Base-by-base conservation (phyloP, 2,113 vertebrate genomes). In the Tachysurus vachellii region DNA sequence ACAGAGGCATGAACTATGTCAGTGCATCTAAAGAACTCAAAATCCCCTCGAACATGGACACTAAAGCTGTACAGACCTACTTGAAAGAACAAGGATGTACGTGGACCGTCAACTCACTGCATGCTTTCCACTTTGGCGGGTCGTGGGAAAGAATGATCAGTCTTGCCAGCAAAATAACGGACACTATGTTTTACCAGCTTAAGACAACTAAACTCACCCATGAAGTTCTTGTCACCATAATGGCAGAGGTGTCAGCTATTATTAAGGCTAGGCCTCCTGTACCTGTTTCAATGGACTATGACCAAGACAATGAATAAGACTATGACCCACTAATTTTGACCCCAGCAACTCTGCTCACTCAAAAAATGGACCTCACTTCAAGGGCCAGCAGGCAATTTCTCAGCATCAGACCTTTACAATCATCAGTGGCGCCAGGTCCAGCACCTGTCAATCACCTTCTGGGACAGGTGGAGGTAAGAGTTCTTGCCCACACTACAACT, bases 1-100 rank as follows among this genome's bases (percentile, higher is more conserved):
- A 91, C 23, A 9, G 50, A 13, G 88, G 90, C 16, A 90, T 89
- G 0, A 89, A 92, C 66, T 90, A n/a, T 12, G 54, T 91, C 16
- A 57, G 83, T 80, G 87, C 89, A 0, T 91, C 80, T 1, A 87
- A 89, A 0, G 84, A 90, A 0, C 11, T 91, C 7, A 85, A 85
- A 31, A 90, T 88, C 36, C 62, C 85, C 1, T 90, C 88, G 13
- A 90, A 91, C 5, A 83, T 88, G 44, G 64, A 90, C 21, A 23
- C 8, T 6, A 66, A 7, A 36, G 3, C 42, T 36, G 80, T 88
- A 10, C 61, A 91, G 54, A 89, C 11, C 2, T 88, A 73, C 70
- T 82, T 88, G 3, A 3, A 26, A 85, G 26, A 64, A 2, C 11
- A 8, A 36, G 31, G 62, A 21, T 86, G 75, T 28, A 66, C 28